Evolutionary conservation across 2,888 invertebrate genomes (phyloP), one percentile per base, ranked within the genome.

Genomic region (Trisateles emortualis): DNA sequence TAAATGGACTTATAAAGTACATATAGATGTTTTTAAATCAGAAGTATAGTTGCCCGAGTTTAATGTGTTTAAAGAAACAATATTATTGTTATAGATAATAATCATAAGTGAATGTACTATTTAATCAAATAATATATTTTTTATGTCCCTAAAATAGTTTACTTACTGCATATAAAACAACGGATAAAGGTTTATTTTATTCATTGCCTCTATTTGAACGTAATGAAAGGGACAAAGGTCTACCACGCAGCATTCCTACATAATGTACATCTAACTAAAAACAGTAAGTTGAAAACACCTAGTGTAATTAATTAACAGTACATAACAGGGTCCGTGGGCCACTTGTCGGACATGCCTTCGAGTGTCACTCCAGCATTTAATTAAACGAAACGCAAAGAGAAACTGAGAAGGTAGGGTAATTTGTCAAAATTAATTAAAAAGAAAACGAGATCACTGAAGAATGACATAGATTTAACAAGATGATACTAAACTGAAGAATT

Each of bases 371-470:
- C 85, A 90, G 88, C 87, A 90, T 92, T 92, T 92, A 92, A 92
- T 92, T 92, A 92, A 92, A 90, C 75, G 82, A 86, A 84, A 66
- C 49, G 80, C 82, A 87, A 86, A 87, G 84, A 83, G 85, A 86
- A 90, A 87, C 86, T 84, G 87, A 89, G 88, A 84, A 86, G 86
- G 85, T 86, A 81, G 83, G 89, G 88, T 89, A 89, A 91, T 92
- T 92, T 91, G 91, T 92, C 92, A 92, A 92, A 92, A 89, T 92
- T 92, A 92, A 92, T 92, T 92, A 92, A 92, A 91, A 91, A 89
- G 86, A 88, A 90, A 87, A 87, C 86, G 84, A 78, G 83, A 74
- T 75, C 78, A 80, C 81, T 83, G 76, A 83, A 80, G 83, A 87
- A 87, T 84, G 85, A 86, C 79, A 72, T 76, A 78, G 78, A 83